Conservation (phyloP, 2,888 invertebrate genomes). For the Cosmorhoe ocellata region DNA sequence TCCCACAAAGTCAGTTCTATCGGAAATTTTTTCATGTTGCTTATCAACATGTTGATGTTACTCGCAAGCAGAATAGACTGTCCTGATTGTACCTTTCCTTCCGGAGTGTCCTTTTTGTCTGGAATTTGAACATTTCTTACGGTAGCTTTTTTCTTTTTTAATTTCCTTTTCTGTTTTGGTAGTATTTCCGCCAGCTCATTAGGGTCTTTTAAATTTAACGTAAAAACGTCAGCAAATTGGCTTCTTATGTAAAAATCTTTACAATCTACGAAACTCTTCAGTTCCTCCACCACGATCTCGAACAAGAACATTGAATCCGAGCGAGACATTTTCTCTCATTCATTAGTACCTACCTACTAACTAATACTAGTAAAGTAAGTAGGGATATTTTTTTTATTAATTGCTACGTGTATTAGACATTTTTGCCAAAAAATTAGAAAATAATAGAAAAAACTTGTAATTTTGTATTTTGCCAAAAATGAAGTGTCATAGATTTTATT, state of each 20-base stretch:
- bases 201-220: conserved; percentile 52
- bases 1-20: conserved; percentile 57
- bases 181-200: conserved; percentile 32
- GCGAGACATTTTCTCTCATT: conserved; percentile 52
- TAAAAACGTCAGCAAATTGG: conserved; percentile 63
- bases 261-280: conserved; percentile 49
- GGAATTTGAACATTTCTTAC: conserved; percentile 28
- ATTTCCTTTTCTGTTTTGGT: conserved; percentile 33
- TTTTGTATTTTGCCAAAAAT: conserved; percentile 50
- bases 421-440: conserved; percentile 28
- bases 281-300: conserved; percentile 58
- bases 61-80: conserved; percentile 49
- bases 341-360: conserved; percentile 21
- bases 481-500: conserved; percentile 23
- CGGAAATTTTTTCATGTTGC: conserved; percentile 57
- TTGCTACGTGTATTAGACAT: conserved; percentile 20
- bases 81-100: conserved; percentile 40
- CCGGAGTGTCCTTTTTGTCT: conserved; percentile 24
- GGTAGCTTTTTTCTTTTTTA: conserved; percentile 41
- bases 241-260: conserved; percentile 52
- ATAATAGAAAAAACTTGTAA: conserved; percentile 43
- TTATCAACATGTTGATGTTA: conserved; percentile 44
- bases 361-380: conserved; percentile 23
- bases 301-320: conserved; percentile 70
- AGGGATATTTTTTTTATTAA: conserved; percentile 10